phyloP scores from a whole-genome alignment of 2,113 vertebrate genomes.

The Apodemus speciosus region DNA sequence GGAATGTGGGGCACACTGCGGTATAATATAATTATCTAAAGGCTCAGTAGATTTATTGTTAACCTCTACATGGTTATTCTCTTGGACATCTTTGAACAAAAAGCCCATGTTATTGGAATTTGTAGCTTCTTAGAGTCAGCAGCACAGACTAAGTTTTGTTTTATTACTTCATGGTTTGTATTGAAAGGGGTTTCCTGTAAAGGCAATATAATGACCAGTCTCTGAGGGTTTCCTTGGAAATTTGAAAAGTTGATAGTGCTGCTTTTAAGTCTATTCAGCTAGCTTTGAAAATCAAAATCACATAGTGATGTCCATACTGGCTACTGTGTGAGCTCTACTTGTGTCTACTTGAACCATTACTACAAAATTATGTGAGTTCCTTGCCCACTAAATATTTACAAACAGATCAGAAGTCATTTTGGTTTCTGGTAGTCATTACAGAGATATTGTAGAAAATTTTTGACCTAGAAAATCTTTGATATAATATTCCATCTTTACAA shows the following conservation, averaged over 20 bases:
- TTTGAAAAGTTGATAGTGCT: background rate
- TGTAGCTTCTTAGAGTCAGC: background rate
- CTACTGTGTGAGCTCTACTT: background rate
- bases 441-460: background rate
- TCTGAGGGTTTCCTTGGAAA: background rate
- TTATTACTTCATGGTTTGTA: background rate
- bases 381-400: background rate
- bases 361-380: background rate
- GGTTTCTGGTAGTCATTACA: background rate
- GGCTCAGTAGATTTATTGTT: too few relatives aligned
- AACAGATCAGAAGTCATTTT: background rate
- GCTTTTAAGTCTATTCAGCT: background rate
- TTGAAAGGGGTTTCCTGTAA: background rate
- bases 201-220: too few relatives aligned
- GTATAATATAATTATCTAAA: background rate
- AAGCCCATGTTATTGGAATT: background rate
- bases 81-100: background rate
- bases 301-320: background rate
- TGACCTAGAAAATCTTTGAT: background rate
- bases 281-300: background rate
- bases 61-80: background rate
- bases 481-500: background rate
- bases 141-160: background rate
- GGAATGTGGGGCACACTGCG: background rate
- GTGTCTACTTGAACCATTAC: background rate